phyloP scores from a whole-genome alignment of 2,113 vertebrate genomes.

The Sinocyclocheilus anshuiensis region DNA sequence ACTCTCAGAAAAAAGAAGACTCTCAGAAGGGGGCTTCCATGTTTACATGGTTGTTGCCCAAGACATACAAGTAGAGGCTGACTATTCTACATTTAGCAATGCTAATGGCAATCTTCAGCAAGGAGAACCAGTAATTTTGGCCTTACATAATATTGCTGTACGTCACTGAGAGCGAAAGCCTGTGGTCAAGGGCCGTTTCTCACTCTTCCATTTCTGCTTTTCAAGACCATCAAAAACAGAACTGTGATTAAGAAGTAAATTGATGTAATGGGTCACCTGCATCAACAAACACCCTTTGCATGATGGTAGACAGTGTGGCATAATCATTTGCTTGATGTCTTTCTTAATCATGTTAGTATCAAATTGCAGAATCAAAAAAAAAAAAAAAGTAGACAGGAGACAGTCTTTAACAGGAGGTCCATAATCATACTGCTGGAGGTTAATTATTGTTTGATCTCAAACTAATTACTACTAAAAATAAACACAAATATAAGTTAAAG shows the following conservation, averaged over 20 bases:
- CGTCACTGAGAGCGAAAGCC: background rate
- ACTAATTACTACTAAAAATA: too few relatives aligned
- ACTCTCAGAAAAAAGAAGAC: too few relatives aligned
- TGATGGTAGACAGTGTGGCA: background rate
- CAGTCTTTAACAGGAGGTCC: too few relatives aligned
- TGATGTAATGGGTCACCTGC: background rate
- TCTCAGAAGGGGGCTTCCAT: too few relatives aligned
- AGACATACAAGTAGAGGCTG: background rate
- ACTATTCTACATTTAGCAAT: background rate
- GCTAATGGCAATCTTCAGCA: background rate
- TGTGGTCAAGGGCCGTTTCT: background rate
- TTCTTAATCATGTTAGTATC: too few relatives aligned
- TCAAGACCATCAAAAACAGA: slow-evolving; percentile 9
- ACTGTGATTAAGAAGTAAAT: background rate
- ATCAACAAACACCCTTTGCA: background rate
- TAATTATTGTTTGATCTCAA: background rate
- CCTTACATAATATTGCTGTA: background rate
- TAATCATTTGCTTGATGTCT: background rate
- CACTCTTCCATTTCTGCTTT: slow-evolving; percentile 6
- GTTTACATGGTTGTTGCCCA: too few relatives aligned
- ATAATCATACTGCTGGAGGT: background rate
- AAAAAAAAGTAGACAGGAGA: background rate
- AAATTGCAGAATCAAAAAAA: background rate
- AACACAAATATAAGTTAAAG: too few relatives aligned
- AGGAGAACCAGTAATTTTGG: background rate